These are phyloP conservation scores for Ascaphus truei DNA, from an alignment of 2,113 vertebrate species.

Conservation along the genomic window DNA sequence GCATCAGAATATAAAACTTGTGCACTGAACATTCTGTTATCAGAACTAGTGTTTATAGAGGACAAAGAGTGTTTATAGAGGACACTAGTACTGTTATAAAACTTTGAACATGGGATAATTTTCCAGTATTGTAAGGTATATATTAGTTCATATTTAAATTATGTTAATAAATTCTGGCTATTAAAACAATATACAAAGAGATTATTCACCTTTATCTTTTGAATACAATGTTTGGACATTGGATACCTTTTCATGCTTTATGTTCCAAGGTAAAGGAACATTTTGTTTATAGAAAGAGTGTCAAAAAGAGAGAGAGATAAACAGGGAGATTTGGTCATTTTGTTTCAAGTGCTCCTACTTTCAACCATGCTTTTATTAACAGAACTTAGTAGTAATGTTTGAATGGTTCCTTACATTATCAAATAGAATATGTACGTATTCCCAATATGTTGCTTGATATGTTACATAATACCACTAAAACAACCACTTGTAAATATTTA, in stretches of 20 bases:
- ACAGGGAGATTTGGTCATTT: background rate
- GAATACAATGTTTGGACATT: too few species aligned
- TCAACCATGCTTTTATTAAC: background rate
- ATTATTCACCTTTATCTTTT: too few species aligned
- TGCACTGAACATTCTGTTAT: background rate
- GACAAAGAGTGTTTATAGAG: background rate
- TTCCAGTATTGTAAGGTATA: too few species aligned
- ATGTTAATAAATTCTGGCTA: too few species aligned
- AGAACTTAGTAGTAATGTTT: background rate
- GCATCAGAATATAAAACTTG: background rate
- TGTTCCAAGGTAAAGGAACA: too few species aligned
- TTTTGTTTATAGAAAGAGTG: too few species aligned
- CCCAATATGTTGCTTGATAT: background rate
- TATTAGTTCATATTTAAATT: too few species aligned
- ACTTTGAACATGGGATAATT: too few species aligned
- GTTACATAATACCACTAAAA: background rate
- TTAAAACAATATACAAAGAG: too few species aligned
- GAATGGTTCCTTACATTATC: background rate
- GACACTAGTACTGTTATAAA: too few species aligned
- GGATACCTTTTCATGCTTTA: too few species aligned
- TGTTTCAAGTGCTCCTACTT: background rate
- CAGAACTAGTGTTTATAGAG: background rate
- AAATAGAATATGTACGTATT: background rate
- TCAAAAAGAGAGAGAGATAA: too few species aligned
- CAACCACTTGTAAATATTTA: constrained; percentile 53